A percentile compares a stretch with the other conserved stretches of the same genome.
Evolutionary conservation across 2,797 vertebrate species (phyloP).

Genomic region (Crax fasciolata): DNA sequence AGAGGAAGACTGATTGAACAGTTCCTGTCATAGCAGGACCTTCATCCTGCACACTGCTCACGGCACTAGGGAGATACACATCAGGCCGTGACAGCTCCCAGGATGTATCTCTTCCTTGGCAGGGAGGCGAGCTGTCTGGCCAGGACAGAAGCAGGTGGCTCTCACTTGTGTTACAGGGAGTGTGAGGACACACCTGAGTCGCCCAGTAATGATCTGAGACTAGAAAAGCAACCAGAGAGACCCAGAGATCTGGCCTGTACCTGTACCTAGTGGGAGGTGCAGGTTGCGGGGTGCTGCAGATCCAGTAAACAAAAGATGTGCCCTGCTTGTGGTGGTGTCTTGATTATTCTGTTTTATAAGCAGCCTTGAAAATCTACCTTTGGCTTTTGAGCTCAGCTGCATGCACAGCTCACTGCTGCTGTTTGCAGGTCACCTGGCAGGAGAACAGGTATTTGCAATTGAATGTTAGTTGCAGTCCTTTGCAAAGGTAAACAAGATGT

Average conservation of each 20-base stretch:
- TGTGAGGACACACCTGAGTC: not conserved
- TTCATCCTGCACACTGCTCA: not conserved
- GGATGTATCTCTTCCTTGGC: accelerated
- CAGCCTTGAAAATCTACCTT: not conserved
- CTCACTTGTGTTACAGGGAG: not conserved
- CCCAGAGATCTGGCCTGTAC: not conserved
- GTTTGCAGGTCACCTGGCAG: not conserved
- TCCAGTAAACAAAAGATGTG: not conserved
- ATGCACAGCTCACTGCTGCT: not conserved
- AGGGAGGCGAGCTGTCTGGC: not conserved
- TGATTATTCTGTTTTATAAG: not conserved
- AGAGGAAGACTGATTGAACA: not conserved
- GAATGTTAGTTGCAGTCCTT: not conserved
- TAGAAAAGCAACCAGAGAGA: not conserved
- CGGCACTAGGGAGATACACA: not conserved
- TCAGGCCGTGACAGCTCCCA: not conserved
- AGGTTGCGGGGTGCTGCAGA: not conserved
- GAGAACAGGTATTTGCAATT: not conserved
- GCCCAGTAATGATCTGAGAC: not conserved
- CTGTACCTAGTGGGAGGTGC: not conserved
- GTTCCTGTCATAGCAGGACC: accelerated
- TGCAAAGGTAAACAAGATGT: not conserved
- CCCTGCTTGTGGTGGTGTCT: not conserved
- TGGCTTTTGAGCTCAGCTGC: not conserved
- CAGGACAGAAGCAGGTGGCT: not conserved